Conservation (phyloP, 2,888 invertebrate species). For the Scaptomyza polygonia region DNA sequence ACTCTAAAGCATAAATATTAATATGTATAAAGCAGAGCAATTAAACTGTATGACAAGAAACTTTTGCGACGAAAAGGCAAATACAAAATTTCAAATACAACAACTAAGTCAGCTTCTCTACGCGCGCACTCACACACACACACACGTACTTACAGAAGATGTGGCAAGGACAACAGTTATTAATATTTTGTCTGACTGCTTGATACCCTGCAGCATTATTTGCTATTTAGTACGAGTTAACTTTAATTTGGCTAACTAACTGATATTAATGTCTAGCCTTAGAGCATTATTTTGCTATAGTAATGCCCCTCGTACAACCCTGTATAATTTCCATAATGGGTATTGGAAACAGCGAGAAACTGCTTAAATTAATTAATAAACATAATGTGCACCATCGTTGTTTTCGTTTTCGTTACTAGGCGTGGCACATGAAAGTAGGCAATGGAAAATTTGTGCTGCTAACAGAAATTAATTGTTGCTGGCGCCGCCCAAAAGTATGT, state of each 20-base stretch:
- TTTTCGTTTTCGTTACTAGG: constrained; percentile 25
- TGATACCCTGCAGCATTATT: constrained; percentile 18
- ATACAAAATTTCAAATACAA: constrained; percentile 58
- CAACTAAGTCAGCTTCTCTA: constrained; percentile 26
- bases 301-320: background rate
- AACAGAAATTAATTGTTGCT: constrained; percentile 56
- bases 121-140: constrained; percentile 10
- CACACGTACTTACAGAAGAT: constrained; percentile 2
- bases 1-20: constrained; percentile 69
- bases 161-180: constrained; percentile 26
- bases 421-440: constrained; percentile 56
- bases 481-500: constrained; percentile 32
- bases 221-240: background rate
- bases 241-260: background rate
- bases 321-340: background rate
- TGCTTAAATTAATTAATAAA: constrained; percentile 47
- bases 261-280: background rate
- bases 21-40: constrained; percentile 48
- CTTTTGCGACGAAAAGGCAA: constrained; percentile 60
- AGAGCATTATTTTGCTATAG: background rate
- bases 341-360: constrained; percentile 38
- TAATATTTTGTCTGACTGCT: background rate
- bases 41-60: constrained; percentile 74
- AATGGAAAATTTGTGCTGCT: constrained; percentile 46
- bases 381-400: constrained; percentile 1